phyloP scores from a whole-genome alignment of 2,888 invertebrate genomes.

The Standfussiana lucernea region DNA sequence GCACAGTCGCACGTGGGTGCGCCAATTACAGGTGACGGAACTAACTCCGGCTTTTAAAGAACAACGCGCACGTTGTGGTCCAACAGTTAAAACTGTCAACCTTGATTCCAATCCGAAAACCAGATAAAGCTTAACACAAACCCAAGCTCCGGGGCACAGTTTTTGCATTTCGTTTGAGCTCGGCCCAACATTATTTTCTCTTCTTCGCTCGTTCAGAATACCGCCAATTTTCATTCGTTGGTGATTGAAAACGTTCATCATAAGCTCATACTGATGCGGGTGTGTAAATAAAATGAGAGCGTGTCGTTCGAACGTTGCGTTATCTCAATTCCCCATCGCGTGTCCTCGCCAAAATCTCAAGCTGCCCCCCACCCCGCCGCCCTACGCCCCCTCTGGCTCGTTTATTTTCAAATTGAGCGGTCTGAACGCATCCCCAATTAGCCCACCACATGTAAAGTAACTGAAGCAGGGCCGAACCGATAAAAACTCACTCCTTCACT shows the following conservation, averaged over 20 bases:
- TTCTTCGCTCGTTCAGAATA: neutral
- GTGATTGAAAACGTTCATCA: conserved; percentile 20
- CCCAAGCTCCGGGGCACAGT: neutral
- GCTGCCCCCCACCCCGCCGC: neutral
- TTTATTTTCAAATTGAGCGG: conserved; percentile 79
- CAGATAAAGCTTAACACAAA: conserved; percentile 13
- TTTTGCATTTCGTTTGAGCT: conserved; percentile 18
- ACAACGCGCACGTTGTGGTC: neutral
- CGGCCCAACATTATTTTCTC: conserved; percentile 3
- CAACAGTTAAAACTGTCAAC: conserved; percentile 19
- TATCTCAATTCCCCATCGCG: conserved; percentile 51
- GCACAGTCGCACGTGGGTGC: neutral
- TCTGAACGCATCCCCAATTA: conserved; percentile 82
- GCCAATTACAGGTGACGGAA: conserved; percentile 35
- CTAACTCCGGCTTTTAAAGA: conserved; percentile 14
- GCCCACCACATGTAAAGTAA: conserved; percentile 86
- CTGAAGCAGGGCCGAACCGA: conserved; percentile 82
- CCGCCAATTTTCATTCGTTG: conserved; percentile 19
- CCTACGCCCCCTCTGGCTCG: conserved; percentile 5
- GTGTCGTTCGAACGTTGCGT: conserved; percentile 17
- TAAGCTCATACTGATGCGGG: conserved; percentile 6
- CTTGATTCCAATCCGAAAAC: conserved; percentile 7
- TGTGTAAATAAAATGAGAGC: conserved; percentile 35
- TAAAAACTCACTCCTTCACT: conserved; percentile 89
- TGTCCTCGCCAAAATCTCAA: conserved; percentile 68